phyloP scores from a whole-genome alignment of 2,113 vertebrate species.

The Alouatta palliata region DNA sequence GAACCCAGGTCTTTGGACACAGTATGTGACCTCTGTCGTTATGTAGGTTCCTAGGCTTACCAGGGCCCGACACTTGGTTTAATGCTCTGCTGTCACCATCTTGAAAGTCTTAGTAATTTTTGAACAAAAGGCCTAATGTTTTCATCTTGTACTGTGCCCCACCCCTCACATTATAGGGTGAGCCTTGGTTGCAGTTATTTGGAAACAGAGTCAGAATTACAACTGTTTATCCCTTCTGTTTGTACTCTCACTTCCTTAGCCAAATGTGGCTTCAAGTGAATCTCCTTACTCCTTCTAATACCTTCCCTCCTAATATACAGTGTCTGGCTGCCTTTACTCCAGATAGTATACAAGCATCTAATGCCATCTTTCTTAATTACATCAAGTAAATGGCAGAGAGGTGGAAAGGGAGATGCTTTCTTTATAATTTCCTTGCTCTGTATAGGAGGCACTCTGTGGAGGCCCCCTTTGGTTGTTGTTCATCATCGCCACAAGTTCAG shows the following conservation, averaged over 20 bases:
- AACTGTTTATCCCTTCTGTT: background rate
- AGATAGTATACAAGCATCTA: no score
- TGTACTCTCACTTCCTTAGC: background rate
- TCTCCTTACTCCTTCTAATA: background rate
- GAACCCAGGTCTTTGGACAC: background rate
- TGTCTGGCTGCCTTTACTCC: background rate
- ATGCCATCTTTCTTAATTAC: background rate
- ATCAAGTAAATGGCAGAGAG: background rate
- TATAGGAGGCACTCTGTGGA: background rate
- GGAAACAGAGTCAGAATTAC: background rate
- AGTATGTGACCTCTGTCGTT: rapidly evolving
- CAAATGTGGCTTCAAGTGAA: background rate
- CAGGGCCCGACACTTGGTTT: background rate
- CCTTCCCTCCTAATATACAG: background rate
- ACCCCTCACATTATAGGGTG: background rate
- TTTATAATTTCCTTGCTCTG: no score
- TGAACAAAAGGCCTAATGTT: background rate
- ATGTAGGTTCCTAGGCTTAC: rapidly evolving
- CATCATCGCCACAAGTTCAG: background rate
- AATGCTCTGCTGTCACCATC: background rate
- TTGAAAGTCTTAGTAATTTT: background rate
- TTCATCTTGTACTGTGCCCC: background rate
- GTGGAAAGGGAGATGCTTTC: background rate
- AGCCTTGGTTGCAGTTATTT: background rate
- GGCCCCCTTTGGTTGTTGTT: background rate